Evolutionary conservation across 2,113 vertebrate genomes (phyloP).

Genomic region (Coryphaenoides rupestris): DNA sequence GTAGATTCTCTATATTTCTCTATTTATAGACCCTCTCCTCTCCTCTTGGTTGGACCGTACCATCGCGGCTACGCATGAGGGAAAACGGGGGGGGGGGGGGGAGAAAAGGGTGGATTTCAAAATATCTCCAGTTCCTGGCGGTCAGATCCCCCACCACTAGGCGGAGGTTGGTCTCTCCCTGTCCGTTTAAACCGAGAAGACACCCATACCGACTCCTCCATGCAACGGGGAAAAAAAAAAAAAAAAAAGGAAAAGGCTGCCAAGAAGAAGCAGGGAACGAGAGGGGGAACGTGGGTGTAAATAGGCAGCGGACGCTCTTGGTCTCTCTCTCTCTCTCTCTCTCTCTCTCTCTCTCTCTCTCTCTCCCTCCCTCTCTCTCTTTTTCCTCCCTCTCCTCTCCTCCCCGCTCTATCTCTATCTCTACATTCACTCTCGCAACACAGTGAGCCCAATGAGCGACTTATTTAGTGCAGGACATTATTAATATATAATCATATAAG

Average conservation of each 20-base stretch:
- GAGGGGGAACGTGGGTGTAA: conserved; percentile 79
- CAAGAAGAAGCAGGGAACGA: conserved; percentile 81
- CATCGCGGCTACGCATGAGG: conserved; percentile 70
- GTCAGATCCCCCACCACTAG: conserved; percentile 45
- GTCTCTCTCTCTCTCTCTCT: conserved; percentile 53
- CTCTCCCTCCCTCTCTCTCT: conserved; percentile 19
- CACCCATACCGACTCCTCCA: conserved; percentile 91
- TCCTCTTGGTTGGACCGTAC: conserved; percentile 80
- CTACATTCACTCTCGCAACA: conserved; percentile 11
- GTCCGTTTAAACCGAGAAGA: conserved; percentile 98
- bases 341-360: conserved; percentile 38
- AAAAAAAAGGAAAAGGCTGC: conserved; percentile 75
- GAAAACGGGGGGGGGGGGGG: conserved; percentile 53
- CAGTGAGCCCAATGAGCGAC: conserved; percentile 73
- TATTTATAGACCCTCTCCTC: conserved; percentile 76
- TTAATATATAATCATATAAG: conserved; percentile 59
- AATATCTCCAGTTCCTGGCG: conserved; percentile 42
- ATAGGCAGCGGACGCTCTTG: conserved; percentile 70
- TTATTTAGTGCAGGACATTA: conserved; percentile 69
- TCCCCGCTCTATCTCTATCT: conserved; percentile 36
- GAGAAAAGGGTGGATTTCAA: conserved; percentile 30
- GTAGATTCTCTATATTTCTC: conserved; percentile 71
- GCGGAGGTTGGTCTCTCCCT: conserved; percentile 81
- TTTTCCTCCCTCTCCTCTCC: conserved; percentile 9
- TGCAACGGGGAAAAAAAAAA: conserved; percentile 80